Conservation (phyloP, 2,797 vertebrate species). For the Silurus lanzhouensis region DNA sequence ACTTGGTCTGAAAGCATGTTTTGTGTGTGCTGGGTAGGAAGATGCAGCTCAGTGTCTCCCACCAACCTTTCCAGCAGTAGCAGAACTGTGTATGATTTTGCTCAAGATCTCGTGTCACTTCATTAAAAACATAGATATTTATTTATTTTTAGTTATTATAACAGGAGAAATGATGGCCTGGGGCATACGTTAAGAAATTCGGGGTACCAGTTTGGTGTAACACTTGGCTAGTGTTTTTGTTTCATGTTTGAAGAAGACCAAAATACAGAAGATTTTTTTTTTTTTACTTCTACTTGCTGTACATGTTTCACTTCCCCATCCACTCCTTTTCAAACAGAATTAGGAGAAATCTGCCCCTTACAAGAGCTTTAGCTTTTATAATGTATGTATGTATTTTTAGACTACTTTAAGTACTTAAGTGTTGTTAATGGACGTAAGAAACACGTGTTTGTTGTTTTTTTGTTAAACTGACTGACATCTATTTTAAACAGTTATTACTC, state of each 20-base stretch:
- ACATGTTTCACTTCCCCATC: conserved; percentile 32
- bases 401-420: background rate
- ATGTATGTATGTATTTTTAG: too few relatives aligned
- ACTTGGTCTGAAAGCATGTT: conserved; percentile 37
- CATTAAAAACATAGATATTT: background rate
- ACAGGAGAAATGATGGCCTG: background rate
- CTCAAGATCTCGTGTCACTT: background rate
- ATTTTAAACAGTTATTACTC: too few relatives aligned
- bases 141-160: background rate
- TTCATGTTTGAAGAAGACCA: background rate
- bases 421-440: background rate
- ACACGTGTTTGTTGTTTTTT: background rate
- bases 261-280: background rate
- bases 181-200: background rate
- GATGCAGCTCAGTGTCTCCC: conserved; percentile 25
- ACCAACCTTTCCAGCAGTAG: conserved; percentile 6
- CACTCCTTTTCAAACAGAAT: background rate
- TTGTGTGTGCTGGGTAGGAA: conserved; percentile 36
- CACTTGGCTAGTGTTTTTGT: background rate
- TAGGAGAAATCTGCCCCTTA: background rate
- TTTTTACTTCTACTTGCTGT: background rate
- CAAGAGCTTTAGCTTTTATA: conserved; percentile 22
- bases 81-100: background rate
- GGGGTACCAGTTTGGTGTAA: background rate
- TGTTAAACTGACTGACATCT: background rate